Evolutionary conservation across 1,140 invertebrate genomes (phyloP).

Genomic region (Meteorus sp.): DNA sequence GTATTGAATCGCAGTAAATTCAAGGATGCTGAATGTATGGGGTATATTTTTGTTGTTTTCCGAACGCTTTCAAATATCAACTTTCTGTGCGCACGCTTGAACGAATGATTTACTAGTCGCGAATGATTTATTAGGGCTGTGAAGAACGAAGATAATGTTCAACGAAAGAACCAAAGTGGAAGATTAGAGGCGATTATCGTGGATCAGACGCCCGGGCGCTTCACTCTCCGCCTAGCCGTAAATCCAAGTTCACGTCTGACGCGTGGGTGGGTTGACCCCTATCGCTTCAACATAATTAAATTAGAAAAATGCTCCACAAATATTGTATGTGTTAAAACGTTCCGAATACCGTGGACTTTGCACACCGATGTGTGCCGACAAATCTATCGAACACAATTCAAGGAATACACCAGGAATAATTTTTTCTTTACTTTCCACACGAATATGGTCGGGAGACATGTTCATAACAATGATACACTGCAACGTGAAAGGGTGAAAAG

Average conservation of each 20-base stretch:
- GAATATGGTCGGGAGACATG: too few species aligned
- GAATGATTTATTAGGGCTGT: conserved; percentile 49
- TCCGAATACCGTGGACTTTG: too few species aligned
- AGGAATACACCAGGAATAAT: too few species aligned
- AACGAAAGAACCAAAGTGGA: conserved; percentile 56
- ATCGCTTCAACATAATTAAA: conserved; percentile 40
- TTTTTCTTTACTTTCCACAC: too few species aligned
- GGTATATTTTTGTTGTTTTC: neutral
- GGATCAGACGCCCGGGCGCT: conserved; percentile 52
- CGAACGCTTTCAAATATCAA: neutral
- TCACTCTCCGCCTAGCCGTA: conserved; percentile 41
- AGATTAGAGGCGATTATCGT: conserved; percentile 60
- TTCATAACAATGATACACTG: neutral
- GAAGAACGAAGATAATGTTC: conserved; percentile 32
- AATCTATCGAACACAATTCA: too few species aligned
- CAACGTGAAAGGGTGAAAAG: neutral
- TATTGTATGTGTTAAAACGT: neutral
- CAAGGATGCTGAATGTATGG: neutral
- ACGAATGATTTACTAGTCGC: conserved; percentile 45
- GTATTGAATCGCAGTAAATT: neutral
- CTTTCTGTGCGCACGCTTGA: conserved; percentile 44
- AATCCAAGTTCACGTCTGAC: conserved; percentile 26
- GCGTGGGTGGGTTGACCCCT: conserved; percentile 30
- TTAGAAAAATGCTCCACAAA: conserved; percentile 30
- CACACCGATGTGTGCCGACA: too few species aligned